phyloP scores from a whole-genome alignment of 2,113 vertebrate species.

The Ardeotis arabs region DNA sequence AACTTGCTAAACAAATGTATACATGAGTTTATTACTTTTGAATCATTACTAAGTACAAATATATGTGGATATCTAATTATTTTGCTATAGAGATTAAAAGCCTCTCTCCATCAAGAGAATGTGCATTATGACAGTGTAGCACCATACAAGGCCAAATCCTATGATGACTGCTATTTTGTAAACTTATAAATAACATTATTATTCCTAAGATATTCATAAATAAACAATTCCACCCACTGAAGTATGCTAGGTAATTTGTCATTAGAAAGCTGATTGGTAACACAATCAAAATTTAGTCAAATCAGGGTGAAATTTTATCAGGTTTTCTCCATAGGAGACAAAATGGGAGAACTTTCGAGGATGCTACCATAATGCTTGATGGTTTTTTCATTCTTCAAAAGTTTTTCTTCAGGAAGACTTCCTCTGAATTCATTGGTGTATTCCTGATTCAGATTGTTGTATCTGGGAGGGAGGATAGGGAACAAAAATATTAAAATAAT shows the following conservation, averaged over 20 bases:
- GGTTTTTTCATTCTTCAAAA: conserved; percentile 80
- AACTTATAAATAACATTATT: not conserved
- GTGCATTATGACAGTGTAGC: not conserved
- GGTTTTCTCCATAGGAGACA: conserved; percentile 75
- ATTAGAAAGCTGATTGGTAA: not conserved
- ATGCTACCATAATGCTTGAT: conserved; percentile 83
- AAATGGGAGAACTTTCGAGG: conserved; percentile 75
- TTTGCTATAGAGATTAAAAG: not conserved
- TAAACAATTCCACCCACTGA: not conserved
- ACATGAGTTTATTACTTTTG: conserved; percentile 8
- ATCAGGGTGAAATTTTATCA: conserved; percentile 58
- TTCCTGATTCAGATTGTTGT: conserved; percentile 79
- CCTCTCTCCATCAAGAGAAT: not conserved
- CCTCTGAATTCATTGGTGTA: conserved; percentile 67
- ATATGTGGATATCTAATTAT: not conserved
- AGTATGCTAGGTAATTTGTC: not conserved
- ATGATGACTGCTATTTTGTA: not conserved
- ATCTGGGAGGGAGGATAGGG: conserved; percentile 72
- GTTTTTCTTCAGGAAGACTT: conserved; percentile 80
- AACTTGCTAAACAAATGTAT: not conserved
- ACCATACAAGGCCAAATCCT: not conserved
- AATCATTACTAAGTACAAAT: not conserved
- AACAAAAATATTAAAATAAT: not conserved
- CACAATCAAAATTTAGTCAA: not conserved
- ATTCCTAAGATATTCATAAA: not conserved